A percentile compares a stretch with the other conserved stretches of the same genome.
Evolutionary conservation across 2,797 vertebrate genomes (phyloP).

Genomic region (Poecilia gillii): DNA sequence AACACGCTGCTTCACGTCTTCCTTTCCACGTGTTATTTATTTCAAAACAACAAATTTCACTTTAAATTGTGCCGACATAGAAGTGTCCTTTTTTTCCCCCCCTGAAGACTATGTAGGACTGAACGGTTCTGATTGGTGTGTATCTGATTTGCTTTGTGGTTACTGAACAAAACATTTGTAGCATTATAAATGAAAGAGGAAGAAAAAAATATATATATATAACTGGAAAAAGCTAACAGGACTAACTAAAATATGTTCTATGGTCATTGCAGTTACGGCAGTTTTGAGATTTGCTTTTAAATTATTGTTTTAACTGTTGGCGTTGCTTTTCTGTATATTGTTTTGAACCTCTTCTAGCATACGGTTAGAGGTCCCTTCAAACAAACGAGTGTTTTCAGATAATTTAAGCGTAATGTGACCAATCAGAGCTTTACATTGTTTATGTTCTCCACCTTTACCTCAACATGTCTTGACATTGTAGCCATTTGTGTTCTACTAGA

Average conservation of each 20-base stretch:
- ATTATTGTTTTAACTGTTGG: constrained; percentile 45
- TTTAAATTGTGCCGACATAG: constrained; percentile 24
- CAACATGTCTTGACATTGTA: not conserved
- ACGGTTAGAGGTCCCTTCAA: not conserved
- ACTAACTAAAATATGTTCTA: constrained; percentile 18
- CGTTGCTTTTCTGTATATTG: constrained; percentile 12
- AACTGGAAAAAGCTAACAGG: constrained; percentile 21
- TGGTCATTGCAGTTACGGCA: not conserved
- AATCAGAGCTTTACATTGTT: not conserved
- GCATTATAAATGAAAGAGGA: not conserved
- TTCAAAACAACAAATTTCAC: constrained; percentile 24
- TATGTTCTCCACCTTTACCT: not conserved
- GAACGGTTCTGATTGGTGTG: not conserved
- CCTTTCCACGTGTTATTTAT: constrained; percentile 2
- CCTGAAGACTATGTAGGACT: constrained; percentile 14
- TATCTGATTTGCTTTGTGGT: constrained; percentile 36
- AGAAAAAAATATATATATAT: not conserved
- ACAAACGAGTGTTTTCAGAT: not conserved
- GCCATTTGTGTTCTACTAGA: not conserved
- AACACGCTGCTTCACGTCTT: not conserved
- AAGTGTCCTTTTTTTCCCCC: constrained; percentile 21
- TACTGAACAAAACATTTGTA: constrained; percentile 31
- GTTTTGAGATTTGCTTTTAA: constrained; percentile 28
- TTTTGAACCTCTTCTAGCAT: constrained; percentile 3
- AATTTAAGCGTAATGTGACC: not conserved